Conservation (phyloP, 2,113 vertebrate genomes). For the Nycticebus coucang region DNA sequence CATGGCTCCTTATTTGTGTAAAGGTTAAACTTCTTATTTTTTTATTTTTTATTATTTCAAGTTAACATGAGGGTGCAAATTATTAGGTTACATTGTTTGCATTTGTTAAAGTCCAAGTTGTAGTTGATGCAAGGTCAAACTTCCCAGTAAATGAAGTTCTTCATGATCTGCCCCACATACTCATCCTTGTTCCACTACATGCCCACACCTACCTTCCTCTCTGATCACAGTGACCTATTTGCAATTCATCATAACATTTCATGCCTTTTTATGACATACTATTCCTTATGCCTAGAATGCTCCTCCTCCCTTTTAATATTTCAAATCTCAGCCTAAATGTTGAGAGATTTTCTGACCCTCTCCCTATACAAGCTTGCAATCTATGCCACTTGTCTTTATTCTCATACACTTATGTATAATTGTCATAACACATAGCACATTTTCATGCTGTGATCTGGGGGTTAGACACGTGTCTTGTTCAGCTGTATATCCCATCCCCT, state of each 20-base stretch:
- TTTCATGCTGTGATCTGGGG: not conserved
- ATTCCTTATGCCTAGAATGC: not conserved
- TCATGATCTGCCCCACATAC: not conserved
- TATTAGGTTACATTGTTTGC: too few species aligned
- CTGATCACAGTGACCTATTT: not conserved
- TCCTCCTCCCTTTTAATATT: not conserved
- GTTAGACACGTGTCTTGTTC: not conserved
- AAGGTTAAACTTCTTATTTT: not conserved
- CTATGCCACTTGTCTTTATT: not conserved
- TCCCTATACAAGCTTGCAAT: not conserved
- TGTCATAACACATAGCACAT: not conserved
- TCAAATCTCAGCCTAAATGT: not conserved
- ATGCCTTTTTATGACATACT: not conserved
- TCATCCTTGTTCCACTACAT: not conserved
- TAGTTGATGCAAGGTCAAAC: not conserved
- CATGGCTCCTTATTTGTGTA: not conserved
- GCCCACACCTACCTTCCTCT: not conserved
- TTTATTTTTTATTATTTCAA: not conserved
- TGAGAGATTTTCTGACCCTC: not conserved
- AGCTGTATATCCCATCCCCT: not conserved
- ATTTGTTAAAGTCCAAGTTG: too few species aligned
- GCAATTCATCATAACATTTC: not conserved
- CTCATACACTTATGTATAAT: not conserved
- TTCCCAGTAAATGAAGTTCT: not conserved
- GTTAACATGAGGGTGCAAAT: too few species aligned